Percentiles rank a stretch among this genome's conserved stretches.
Evolutionary conservation across 2,888 invertebrate genomes (phyloP).

Genomic region (Cryptocephalus primarius): DNA sequence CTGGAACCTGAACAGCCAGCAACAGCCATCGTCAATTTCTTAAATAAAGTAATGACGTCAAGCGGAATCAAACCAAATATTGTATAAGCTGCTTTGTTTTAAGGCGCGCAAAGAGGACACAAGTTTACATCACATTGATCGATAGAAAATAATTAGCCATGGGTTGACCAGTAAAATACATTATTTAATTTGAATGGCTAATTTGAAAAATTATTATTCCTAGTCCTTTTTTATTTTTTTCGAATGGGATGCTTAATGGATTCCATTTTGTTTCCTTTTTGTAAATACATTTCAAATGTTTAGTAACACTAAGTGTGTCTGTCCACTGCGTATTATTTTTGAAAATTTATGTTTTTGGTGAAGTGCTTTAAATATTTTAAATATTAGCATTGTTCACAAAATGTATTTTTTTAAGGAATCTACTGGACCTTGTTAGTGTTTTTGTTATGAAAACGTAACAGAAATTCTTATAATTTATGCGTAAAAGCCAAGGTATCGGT

Average conservation of each 20-base stretch:
- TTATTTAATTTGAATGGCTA: too few species aligned
- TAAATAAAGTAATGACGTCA: constrained; percentile 64
- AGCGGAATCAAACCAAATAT: constrained; percentile 44
- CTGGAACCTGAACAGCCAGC: constrained; percentile 90
- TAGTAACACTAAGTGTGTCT: constrained; percentile 30
- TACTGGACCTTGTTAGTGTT: constrained; percentile 26
- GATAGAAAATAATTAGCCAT: too few species aligned
- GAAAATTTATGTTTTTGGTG: constrained; percentile 20
- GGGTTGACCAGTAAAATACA: too few species aligned
- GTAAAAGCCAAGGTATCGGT: constrained; percentile 10
- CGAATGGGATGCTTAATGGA: constrained; percentile 5
- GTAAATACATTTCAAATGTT: constrained; percentile 4
- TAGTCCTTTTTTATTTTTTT: constrained; percentile 21
- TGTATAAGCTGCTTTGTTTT: constrained; percentile 30
- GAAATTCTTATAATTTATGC: constrained; percentile 9
- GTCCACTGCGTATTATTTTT: constrained; percentile 14
- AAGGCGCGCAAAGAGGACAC: background rate
- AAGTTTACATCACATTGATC: background rate
- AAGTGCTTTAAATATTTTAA: constrained; percentile 34
- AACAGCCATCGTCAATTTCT: constrained; percentile 84
- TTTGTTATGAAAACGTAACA: constrained; percentile 29
- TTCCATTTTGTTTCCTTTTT: constrained; percentile 2
- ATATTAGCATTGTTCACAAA: constrained; percentile 30
- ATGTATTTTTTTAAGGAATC: constrained; percentile 12
- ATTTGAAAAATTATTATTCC: constrained; percentile 17